phyloP scores from a whole-genome alignment of 2,797 vertebrate species.

The Enteromius treurensis region DNA sequence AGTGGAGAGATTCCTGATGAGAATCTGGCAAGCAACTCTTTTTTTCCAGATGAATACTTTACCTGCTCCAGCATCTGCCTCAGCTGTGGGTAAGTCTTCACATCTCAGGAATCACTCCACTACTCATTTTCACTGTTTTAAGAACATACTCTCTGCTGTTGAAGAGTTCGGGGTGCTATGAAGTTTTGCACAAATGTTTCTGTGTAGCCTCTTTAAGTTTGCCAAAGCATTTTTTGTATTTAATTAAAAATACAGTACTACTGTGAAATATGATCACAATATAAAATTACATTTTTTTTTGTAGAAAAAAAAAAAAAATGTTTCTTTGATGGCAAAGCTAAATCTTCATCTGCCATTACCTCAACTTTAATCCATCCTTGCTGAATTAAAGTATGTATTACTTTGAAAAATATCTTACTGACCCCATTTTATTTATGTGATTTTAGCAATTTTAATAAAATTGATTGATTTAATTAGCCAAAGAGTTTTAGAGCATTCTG shows the following conservation, averaged over 20 bases:
- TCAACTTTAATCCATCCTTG: not conserved
- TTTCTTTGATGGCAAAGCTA: not conserved
- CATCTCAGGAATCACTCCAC: not conserved
- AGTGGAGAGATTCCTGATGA: slow-evolving; percentile 95
- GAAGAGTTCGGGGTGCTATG: not conserved
- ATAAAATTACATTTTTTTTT: no score
- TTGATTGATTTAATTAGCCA: not conserved
- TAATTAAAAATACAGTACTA: not conserved
- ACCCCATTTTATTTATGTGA: not conserved
- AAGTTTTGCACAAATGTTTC: not conserved
- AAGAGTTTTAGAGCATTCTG: not conserved
- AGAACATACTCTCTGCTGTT: not conserved
- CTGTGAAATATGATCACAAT: not conserved
- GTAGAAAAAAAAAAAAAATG: no score
- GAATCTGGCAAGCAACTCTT: slow-evolving; percentile 92
- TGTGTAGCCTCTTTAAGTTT: not conserved
- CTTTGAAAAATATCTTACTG: not conserved
- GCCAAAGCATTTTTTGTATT: not conserved
- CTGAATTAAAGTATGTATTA: not conserved
- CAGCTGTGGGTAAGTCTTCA: slow-evolving; percentile 92
- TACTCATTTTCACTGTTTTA: not conserved
- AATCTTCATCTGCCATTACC: not conserved
- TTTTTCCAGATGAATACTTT: slow-evolving; percentile 98
- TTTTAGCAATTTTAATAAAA: not conserved
- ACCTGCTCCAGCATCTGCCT: slow-evolving; percentile 95